Evolutionary conservation across 2,113 vertebrate species (phyloP).

Genomic region (Alosa alosa): DNA sequence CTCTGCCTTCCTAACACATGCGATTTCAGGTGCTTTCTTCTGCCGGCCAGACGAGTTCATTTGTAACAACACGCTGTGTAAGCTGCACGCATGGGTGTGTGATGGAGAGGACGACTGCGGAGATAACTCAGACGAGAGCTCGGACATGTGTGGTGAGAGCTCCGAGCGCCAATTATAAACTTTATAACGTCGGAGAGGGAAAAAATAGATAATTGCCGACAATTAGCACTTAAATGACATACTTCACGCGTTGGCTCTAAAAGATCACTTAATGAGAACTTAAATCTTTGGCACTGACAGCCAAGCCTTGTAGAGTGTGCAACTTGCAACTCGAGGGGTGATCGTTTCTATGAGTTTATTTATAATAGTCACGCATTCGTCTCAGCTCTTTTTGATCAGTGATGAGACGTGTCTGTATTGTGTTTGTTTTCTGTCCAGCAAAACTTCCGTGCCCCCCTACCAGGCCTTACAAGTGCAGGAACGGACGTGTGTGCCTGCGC

Average conservation of each 20-base stretch:
- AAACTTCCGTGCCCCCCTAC: conserved; percentile 89
- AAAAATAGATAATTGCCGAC: not conserved
- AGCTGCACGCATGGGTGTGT: conserved; percentile 92
- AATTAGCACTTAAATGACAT: not conserved
- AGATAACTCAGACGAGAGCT: conserved; percentile 94
- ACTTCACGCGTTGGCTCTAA: not conserved
- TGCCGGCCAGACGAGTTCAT: conserved; percentile 92
- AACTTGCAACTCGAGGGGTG: not conserved
- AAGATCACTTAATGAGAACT: not conserved
- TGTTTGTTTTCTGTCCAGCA: conserved; percentile 66
- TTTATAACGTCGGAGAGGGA: conserved; percentile 1
- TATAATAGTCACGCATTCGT: not conserved
- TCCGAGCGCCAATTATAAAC: conserved; percentile 21
- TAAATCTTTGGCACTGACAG: conserved; percentile 1
- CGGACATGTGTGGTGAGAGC: conserved; percentile 86
- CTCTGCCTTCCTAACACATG: conserved; percentile 16
- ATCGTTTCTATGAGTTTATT: not conserved
- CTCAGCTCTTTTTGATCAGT: not conserved
- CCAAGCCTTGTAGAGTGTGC: not conserved
- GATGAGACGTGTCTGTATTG: not conserved
- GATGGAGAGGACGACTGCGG: conserved; percentile 98
- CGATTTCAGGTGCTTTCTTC: conserved; percentile 76
- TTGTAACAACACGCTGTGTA: conserved; percentile 97
- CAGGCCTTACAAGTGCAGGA: conserved; percentile 85
- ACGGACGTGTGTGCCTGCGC: conserved; percentile 86